These are phyloP conservation scores for Drymodes brunneopygia DNA, from an alignment of 2,113 vertebrate genomes.

Conservation along the genomic window DNA sequence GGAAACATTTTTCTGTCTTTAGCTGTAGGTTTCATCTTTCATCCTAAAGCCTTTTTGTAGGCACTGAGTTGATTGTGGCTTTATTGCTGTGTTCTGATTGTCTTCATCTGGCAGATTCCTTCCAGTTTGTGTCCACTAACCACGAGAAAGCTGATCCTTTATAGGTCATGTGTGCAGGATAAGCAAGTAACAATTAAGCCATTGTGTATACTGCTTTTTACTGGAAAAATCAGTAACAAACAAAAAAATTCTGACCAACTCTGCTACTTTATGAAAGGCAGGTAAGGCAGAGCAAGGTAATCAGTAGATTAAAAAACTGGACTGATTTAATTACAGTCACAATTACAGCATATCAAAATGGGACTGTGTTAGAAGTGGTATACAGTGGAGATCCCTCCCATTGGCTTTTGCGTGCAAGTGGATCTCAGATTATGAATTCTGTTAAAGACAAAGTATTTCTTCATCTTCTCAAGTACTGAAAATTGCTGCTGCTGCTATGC, in stretches of 20 bases:
- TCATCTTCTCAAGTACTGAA: not conserved
- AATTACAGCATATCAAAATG: not conserved
- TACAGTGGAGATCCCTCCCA: not conserved
- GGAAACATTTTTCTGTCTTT: conserved; percentile 35
- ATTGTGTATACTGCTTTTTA: not conserved
- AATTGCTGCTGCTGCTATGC: fast-evolving
- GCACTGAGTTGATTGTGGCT: not conserved
- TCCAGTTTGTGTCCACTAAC: not conserved
- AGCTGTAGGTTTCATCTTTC: conserved; percentile 38
- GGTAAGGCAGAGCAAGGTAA: not conserved
- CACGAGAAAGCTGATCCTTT: not conserved
- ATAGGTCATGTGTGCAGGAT: not conserved
- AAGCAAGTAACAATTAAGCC: not conserved
- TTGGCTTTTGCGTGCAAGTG: not conserved
- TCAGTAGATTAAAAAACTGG: not conserved
- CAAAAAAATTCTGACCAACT: not conserved
- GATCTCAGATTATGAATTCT: not conserved
- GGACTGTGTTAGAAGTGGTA: not conserved
- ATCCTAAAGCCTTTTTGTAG: not conserved
- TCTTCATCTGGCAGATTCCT: conserved; percentile 10
- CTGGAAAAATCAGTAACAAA: not conserved
- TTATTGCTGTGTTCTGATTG: not conserved
- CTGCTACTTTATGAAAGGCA: not conserved
- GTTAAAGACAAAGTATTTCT: not conserved
- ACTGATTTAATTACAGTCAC: conserved; percentile 13